Evolutionary conservation across 2,113 vertebrate species (phyloP), one percentile per base, ranked within the genome.

Genomic region (Tichodroma muraria): DNA sequence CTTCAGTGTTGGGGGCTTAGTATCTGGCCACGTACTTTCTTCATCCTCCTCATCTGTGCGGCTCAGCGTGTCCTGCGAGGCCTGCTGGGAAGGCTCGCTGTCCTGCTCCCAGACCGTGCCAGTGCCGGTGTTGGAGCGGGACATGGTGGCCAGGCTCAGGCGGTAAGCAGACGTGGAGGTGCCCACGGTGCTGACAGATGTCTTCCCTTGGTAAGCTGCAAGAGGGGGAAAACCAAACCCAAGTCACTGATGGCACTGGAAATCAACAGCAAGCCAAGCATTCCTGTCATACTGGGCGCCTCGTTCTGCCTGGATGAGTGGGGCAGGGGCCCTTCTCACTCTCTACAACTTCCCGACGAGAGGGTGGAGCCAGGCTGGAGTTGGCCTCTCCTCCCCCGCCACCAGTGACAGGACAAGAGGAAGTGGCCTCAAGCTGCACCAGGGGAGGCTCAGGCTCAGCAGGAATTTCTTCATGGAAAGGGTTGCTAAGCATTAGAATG

Each of bases 91-190:
- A 2, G 98, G 99, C 75, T 99, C 99, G 10, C 99, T 99, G 80
- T 99, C 99, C 98, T 99, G 99, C 95, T 99, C 99, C 99, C 99
- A 99, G 21, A 99, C 99, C 0, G 99, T 99, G 77, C 99, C 99
- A 0, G 99, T 99, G 93, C 99, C 99, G 0, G 99, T 99, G 98
- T 99, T 99, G 92, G 99, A 99, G 96, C 99, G 99, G 11, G 99
- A 99, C 99, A 99, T 99, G 30, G 99, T 99, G 97, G 99, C 99
- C 97, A 99, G 97, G 91, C 99, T 99, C 94, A 99, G 98, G 92
- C 99, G 99, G 91, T 99, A 99, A 0, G 99, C 99, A 0, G 99
- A 99, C 2, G 99, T 99, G 53, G 99, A 99, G 14, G 99, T 99
- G 40, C 99, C 99, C 95, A 99, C 99, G 0, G 99, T 99, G 94